Evolutionary conservation across 2,797 vertebrate genomes (phyloP).

Genomic region (Acipenser transmontanus): DNA sequence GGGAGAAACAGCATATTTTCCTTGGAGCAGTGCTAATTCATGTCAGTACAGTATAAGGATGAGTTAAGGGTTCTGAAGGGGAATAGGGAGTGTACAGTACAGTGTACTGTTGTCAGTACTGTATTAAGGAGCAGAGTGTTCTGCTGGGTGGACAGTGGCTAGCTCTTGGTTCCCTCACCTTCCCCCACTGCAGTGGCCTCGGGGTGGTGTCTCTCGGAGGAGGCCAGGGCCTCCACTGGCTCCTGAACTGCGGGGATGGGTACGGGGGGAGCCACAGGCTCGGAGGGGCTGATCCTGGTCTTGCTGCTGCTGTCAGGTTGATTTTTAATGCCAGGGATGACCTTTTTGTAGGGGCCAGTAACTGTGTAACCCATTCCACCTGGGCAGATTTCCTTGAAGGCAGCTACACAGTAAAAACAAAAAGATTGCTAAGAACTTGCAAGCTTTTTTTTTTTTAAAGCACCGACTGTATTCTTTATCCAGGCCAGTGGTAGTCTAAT

Average conservation of each 20-base stretch:
- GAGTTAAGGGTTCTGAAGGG: too few relatives aligned
- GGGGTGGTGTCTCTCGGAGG: constrained; percentile 68
- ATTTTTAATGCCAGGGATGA: too few relatives aligned
- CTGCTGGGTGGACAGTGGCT: neutral
- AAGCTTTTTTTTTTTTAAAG: neutral
- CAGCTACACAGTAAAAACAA: constrained; percentile 56
- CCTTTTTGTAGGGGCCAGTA: constrained; percentile 64
- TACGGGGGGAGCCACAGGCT: constrained; percentile 67
- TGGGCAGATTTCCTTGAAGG: constrained; percentile 97
- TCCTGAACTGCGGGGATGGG: constrained; percentile 81
- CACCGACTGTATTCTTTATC: too few relatives aligned
- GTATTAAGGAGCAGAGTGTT: neutral
- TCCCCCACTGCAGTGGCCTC: constrained; percentile 53
- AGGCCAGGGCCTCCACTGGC: constrained; percentile 80
- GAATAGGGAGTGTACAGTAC: too few relatives aligned
- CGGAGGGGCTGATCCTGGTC: constrained; percentile 68
- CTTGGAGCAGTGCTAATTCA: too few relatives aligned
- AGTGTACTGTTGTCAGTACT: constrained; percentile 19
- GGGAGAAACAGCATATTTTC: too few relatives aligned
- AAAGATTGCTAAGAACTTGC: neutral
- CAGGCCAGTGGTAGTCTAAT: too few relatives aligned
- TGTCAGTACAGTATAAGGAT: too few relatives aligned
- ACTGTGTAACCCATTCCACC: constrained; percentile 98
- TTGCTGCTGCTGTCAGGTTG: constrained; percentile 29
- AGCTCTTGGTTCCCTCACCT: constrained; percentile 57